These are phyloP conservation scores for Myanophis thanlyinensis DNA, from an alignment of 2,113 vertebrate species.

Conservation along the genomic window DNA sequence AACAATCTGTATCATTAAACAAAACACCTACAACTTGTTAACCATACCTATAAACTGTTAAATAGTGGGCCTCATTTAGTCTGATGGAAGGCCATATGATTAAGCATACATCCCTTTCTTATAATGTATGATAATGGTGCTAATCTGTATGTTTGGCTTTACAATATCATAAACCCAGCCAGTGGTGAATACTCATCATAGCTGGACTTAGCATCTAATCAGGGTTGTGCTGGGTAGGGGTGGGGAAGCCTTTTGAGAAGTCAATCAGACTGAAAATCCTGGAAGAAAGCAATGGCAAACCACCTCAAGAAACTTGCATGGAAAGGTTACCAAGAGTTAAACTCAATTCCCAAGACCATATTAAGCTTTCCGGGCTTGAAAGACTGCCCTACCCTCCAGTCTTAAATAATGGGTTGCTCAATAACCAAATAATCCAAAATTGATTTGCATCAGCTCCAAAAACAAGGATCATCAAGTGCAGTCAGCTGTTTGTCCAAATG, in stretches of 20 bases:
- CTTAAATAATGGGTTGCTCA: not conserved
- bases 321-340: not conserved
- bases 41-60: not conserved
- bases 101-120: not conserved
- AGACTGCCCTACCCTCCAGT: not conserved
- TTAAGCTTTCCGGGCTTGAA: not conserved
- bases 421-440: not conserved
- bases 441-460: not conserved
- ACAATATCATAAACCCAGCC: not conserved
- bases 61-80: not conserved
- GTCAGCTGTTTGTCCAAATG: not conserved
- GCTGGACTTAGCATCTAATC: not conserved
- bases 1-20: not conserved
- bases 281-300: not conserved
- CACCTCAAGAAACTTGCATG: not conserved
- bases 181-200: not conserved
- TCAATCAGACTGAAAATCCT: not conserved
- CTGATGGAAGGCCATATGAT: not conserved
- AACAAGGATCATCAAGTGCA: not conserved
- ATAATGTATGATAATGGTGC: not conserved
- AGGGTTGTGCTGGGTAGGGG: no score
- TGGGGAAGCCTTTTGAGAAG: not conserved
- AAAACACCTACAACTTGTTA: not conserved
- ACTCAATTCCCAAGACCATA: not conserved
- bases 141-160: not conserved